These are phyloP conservation scores for Andrena chrysosceles DNA, from an alignment of 2,888 invertebrate genomes.

Conservation along the genomic window DNA sequence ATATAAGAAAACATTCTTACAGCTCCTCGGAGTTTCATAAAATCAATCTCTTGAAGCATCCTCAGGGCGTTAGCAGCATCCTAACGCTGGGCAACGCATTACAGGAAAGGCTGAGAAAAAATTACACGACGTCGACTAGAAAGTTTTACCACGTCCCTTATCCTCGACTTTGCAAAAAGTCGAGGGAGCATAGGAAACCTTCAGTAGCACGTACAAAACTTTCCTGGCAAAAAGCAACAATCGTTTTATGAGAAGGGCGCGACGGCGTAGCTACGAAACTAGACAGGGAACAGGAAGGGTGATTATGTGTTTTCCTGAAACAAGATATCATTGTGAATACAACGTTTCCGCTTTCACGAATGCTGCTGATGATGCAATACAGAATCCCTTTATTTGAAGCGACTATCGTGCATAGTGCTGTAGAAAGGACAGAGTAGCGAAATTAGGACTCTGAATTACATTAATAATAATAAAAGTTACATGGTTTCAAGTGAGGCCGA, in stretches of 20 bases:
- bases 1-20: too few species aligned
- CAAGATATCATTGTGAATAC: constrained; percentile 4
- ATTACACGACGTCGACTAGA: constrained; percentile 11
- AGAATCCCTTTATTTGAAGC: neutral
- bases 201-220: constrained; percentile 18
- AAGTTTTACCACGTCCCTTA: constrained; percentile 15
- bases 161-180: constrained; percentile 26
- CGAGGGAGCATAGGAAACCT: constrained; percentile 11
- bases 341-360: neutral
- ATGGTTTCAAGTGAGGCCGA: too few species aligned
- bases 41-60: neutral
- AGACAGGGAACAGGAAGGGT: neutral
- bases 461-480: too few species aligned
- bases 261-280: constrained; percentile 11
- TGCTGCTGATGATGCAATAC: neutral
- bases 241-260: constrained; percentile 31
- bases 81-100: neutral
- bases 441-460: too few species aligned
- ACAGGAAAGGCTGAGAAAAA: constrained; percentile 4
- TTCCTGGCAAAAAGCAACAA: constrained; percentile 26
- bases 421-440: too few species aligned
- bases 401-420: neutral
- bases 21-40: neutral
- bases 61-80: neutral
- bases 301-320: constrained; percentile 12